These are phyloP conservation scores for Drosophila kanapiae DNA, from an alignment of 1,140 invertebrate genomes.

Conservation along the genomic window DNA sequence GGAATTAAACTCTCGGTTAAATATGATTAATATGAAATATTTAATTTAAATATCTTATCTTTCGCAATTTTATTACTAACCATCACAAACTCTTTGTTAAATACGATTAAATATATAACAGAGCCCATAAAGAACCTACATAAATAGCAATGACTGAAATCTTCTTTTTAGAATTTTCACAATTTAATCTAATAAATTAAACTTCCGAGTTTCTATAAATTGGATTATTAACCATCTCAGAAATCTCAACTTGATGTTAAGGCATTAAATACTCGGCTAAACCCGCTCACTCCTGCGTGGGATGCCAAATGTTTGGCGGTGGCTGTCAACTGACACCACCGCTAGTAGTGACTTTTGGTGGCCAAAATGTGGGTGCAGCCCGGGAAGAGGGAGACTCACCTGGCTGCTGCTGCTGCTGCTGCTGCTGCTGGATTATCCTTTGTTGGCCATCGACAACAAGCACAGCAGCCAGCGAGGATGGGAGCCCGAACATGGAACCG, in stretches of 20 bases:
- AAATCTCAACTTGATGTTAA: neutral
- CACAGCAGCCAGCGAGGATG: slow-evolving; percentile 12
- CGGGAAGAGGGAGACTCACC: slow-evolving; percentile 21
- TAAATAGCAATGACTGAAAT: too few relatives aligned
- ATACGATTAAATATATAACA: neutral
- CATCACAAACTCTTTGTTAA: too few relatives aligned
- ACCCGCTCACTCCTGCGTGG: slow-evolving; percentile 9
- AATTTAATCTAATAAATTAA: too few relatives aligned
- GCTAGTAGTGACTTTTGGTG: slow-evolving; percentile 34
- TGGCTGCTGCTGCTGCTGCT: slow-evolving; percentile 32
- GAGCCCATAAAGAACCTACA: too few relatives aligned
- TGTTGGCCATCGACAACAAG: slow-evolving; percentile 77
- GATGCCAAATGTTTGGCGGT: slow-evolving; percentile 24
- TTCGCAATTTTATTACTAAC: too few relatives aligned
- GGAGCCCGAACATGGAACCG: slow-evolving; percentile 52
- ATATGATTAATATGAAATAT: too few relatives aligned
- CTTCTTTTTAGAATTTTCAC: too few relatives aligned
- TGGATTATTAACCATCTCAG: too few relatives aligned
- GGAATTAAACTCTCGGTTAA: neutral
- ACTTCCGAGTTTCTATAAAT: too few relatives aligned
- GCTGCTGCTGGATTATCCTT: slow-evolving; percentile 71
- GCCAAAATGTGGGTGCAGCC: slow-evolving; percentile 64
- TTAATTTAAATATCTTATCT: too few relatives aligned
- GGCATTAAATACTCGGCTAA: neutral
- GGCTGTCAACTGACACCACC: slow-evolving; percentile 24